Base-by-base conservation (phyloP, 2,797 vertebrate genomes). In the Phoxinus dragarum region DNA sequence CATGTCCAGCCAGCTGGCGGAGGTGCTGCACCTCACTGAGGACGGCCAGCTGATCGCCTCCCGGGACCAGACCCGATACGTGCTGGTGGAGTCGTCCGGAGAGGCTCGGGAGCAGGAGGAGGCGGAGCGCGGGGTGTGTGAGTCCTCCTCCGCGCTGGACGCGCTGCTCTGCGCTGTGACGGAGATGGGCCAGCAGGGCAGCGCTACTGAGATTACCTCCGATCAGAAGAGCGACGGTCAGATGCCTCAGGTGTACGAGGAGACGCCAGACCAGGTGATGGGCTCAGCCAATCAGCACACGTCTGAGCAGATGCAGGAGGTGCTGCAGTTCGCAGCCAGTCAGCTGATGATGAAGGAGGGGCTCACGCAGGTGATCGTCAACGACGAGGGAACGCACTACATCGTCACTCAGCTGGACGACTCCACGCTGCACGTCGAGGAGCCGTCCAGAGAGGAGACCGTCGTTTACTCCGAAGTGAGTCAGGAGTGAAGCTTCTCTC, bases 1-100 rank as follows among this genome's bases (percentile, higher is more conserved):
- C 0, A 97, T 99, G 97, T 96, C 97, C 0, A 97, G 97, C 31
- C 97, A 99, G 92, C 95, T 98, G 92, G 96, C 97, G 3, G 96
- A 98, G 83, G 97, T 99, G 82, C 96, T 99, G 7, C 98, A 99
- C 91, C 98, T 99, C 91, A 99, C 97, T 0, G 97, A 99, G 86
- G 97, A 99, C 0, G 98, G 98, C 7, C 97, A 98, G 87, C 95
- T 99, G 81, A 97, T 99, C 73, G 91, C 97, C 66, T 94, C 97
- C 44, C 95, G 96, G 73, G 94, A 91, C 95, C 88, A 49, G 47
- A 96, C 98, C 4, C 97, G 97, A 91, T 97, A 98, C 3, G 96
- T 99, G 11, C 96, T 99, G 54, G 94, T 99, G 73, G 97, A 98
- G 86, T 94, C 95, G 14, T 82, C 69, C 3, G 71, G 80, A 64